Evolutionary conservation across 2,888 invertebrate genomes (phyloP), one percentile per base, ranked within the genome.

Genomic region (Cephus pulcher): DNA sequence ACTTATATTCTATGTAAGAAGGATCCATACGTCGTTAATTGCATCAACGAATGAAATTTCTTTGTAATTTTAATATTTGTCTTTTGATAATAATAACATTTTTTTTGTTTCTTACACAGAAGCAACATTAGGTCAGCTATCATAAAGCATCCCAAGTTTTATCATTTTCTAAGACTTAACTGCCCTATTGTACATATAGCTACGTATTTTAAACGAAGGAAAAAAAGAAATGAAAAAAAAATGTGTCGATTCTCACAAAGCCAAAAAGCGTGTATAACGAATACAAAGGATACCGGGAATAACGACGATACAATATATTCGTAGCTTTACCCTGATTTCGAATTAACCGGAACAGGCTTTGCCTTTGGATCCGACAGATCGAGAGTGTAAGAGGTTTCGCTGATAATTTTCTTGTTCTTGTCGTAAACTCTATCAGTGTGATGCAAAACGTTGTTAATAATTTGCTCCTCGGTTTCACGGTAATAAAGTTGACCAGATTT

Each of bases 291-390:
- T 56, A 40, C 15, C 2, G 0, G 6, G 2, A 23, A 56, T 23
- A 9, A 23, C 23, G 23, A 56, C 9, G 9, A 23, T 56, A 9
- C 2, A 56, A 56, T 56, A 56, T 56, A 56, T 56, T 56, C 9
- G 1, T 23, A 56, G 9, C 1, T 56, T 56, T 23, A 56, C 9
- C 0, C 23, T 56, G 23, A 56, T 9, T 9, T 56, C 56, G 23
- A 9, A 9, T 23, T 23, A 1, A 74, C 74, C 2, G 75, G 75
- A 32, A 56, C 12, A 3, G 86, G 87, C 71, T 83, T 81, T 0
- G 88, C 85, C 0, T 78, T 76, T 0, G 88, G 85, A 77, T 86
- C 81, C 12, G 76, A 81, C 12, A 88, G 79, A 35, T 90, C 79
- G 9, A 86, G 37, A 23, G 82, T 85, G 75, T 82, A 88, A 11